Evolutionary conservation across 2,113 vertebrate species (phyloP).

Genomic region (Chlamydotis undulata): DNA sequence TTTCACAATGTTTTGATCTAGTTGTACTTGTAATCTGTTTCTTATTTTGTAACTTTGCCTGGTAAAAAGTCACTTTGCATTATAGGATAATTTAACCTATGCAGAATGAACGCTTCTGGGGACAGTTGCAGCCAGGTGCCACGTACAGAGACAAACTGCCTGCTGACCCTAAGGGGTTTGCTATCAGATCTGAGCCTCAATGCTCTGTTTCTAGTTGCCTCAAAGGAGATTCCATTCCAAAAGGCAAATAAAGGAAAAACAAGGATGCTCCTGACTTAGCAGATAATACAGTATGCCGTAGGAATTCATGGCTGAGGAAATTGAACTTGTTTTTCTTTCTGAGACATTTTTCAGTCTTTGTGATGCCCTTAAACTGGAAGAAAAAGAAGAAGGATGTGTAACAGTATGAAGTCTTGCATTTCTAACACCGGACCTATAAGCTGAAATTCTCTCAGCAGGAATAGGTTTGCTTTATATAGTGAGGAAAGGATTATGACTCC

Average conservation of each 20-base stretch:
- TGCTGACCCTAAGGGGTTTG: background rate
- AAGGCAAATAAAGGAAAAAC: background rate
- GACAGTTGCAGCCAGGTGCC: background rate
- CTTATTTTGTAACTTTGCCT: background rate
- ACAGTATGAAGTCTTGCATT: background rate
- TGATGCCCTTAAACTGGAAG: background rate
- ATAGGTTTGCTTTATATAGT: background rate
- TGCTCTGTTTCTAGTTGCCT: background rate
- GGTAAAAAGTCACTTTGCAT: background rate
- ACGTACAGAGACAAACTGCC: background rate
- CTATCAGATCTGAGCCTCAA: background rate
- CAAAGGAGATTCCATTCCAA: background rate
- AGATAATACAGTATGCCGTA: background rate
- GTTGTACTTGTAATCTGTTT: background rate
- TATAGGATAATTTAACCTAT: background rate
- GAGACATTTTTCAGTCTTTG: background rate
- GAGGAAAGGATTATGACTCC: background rate
- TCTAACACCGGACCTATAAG: background rate
- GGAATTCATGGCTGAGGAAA: background rate
- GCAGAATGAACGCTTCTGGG: background rate
- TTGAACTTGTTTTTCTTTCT: accelerated
- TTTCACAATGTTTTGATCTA: background rate
- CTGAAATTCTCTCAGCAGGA: background rate
- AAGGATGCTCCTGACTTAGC: background rate
- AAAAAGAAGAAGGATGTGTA: background rate